Evolutionary conservation across 2,113 vertebrate genomes (phyloP).

Genomic region (Australoheros scitulus): DNA sequence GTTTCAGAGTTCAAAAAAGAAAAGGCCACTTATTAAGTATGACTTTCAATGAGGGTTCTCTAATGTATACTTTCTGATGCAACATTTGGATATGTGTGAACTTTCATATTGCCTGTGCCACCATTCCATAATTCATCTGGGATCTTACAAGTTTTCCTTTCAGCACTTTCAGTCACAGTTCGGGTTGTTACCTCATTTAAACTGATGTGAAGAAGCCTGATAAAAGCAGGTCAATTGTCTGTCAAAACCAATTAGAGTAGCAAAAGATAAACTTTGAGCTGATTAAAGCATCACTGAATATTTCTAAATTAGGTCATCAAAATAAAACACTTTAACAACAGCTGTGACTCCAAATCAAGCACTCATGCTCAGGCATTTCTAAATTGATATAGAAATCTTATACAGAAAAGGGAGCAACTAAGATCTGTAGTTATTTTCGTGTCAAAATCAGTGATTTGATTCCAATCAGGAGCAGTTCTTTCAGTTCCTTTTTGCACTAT

Average conservation of each 20-base stretch:
- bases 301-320: slow-evolving; percentile 37
- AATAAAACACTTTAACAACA: slow-evolving; percentile 16
- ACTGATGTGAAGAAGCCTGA: slow-evolving; percentile 6
- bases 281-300: slow-evolving; percentile 14
- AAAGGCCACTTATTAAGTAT: background rate
- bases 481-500: background rate
- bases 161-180: background rate
- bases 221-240: slow-evolving; percentile 30
- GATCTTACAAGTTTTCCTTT: background rate
- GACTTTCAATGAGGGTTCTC: background rate
- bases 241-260: slow-evolving; percentile 8
- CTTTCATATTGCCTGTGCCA: background rate
- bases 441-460: background rate
- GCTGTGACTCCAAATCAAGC: slow-evolving; percentile 14
- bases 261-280: background rate
- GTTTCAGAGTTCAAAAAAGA: background rate
- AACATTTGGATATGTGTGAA: background rate
- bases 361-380: background rate
- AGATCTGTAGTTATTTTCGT: background rate
- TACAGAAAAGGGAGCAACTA: background rate
- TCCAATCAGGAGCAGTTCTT: background rate
- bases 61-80: background rate
- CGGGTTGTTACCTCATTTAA: background rate
- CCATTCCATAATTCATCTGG: background rate
- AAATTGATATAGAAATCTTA: background rate